These are phyloP conservation scores for Sinella curviseta DNA, from an alignment of 1,140 invertebrate genomes.

Conservation along the genomic window DNA sequence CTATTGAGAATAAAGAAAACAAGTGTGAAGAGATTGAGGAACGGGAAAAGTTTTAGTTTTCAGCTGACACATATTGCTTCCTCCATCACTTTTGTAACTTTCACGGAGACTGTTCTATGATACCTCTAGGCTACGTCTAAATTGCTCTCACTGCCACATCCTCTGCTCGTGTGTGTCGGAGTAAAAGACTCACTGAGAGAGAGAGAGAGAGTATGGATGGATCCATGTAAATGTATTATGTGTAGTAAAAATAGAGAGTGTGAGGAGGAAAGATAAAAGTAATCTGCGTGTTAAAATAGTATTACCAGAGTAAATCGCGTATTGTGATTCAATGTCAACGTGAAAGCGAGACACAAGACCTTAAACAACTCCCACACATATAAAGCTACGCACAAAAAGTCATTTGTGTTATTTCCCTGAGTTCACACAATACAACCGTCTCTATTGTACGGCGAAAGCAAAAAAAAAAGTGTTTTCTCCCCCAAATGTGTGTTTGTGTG, in stretches of 20 bases:
- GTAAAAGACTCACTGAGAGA: too few relatives aligned
- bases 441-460: too few relatives aligned
- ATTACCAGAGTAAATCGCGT: neutral
- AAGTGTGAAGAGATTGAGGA: neutral
- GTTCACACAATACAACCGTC: too few relatives aligned
- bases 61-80: neutral
- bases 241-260: neutral
- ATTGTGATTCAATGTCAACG: neutral
- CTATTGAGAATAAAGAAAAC: neutral
- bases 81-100: neutral
- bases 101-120: neutral
- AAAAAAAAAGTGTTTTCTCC: too few relatives aligned
- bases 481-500: too few relatives aligned
- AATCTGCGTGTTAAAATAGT: neutral
- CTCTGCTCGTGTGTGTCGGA: neutral
- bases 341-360: neutral
- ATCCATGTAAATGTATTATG: too few relatives aligned
- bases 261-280: neutral
- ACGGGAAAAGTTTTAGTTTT: neutral
- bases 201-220: neutral
- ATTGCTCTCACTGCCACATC: neutral
- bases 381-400: neutral
- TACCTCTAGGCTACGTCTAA: neutral
- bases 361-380: neutral
- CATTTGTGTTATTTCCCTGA: neutral